Evolutionary conservation across 1,140 invertebrate species (phyloP), one percentile per base, ranked within the genome.

Genomic region (Ptiloglossa arizonensis): DNA sequence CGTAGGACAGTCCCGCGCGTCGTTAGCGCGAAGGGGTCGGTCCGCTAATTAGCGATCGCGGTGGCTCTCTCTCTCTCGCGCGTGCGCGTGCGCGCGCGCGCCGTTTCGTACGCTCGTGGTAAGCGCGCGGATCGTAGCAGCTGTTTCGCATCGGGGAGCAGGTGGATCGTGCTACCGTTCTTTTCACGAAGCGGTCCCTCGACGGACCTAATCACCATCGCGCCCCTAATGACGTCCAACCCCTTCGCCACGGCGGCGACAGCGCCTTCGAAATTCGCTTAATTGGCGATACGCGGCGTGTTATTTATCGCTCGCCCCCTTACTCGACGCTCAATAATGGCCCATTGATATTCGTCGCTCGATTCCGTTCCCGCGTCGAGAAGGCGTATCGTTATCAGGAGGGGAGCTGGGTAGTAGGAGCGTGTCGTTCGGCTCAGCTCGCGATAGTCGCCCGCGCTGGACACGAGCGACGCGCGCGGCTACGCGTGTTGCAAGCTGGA

Each of bases 121-220:
- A 46, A 67, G 67, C 73, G 62, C 75, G n/a, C 62, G 76, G 60
- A 80, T 75, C 79, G 72, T 71, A 86, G 87, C 88, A 89, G 87
- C 83, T 89, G 88, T 88, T 87, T 77, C 79, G 73, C 44, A 29
- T 69, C n/a, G n/a, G 22, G 81, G 41, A 67, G 88, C 89, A 90
- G 89, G 89, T 89, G 89, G 87, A 86, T 85, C 79, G 71, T 73
- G 86, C 86, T 89, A 87, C 82, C 80, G 82, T 86, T 85, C 69
- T 70, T n/a, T 50, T 6, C 27, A n/a, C 54, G 54, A 50, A 22
- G 29, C 3, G 5, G 59, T 41, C 35, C 24, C 24, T 74, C 38
- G 52, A 35, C 68, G 73, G 52, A 62, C 81, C 85, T 87, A 88
- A 87, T 87, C 83, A 70, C 73, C 75, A 84, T 87, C 84, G 82